phyloP scores from a whole-genome alignment of 2,797 vertebrate species.

The Synanceia verrucosa region DNA sequence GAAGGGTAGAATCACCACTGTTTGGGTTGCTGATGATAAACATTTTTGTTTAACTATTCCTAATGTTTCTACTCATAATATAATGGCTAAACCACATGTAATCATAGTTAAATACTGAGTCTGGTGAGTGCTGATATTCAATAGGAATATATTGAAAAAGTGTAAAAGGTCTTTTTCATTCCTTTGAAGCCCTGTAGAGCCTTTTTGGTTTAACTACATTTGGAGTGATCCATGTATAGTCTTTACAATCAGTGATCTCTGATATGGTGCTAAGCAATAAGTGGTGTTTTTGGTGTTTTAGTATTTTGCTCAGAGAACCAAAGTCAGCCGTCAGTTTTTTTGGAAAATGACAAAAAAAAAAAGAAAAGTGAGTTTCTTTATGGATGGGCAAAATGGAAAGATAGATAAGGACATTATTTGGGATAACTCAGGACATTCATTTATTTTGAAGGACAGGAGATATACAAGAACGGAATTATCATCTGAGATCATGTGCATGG shows the following conservation, averaged over 20 bases:
- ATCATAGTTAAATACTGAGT: neutral
- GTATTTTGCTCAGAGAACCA: no score
- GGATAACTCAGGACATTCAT: slow-evolving; percentile 1
- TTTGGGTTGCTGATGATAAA: neutral
- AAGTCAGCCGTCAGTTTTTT: no score
- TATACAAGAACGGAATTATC: neutral
- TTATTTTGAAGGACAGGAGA: neutral
- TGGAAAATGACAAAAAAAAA: no score
- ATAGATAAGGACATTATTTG: neutral
- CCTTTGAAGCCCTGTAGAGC: neutral
- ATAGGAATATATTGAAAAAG: neutral
- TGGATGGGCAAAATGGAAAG: neutral
- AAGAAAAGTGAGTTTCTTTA: neutral
- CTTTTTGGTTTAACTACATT: neutral
- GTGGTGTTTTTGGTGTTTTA: neutral
- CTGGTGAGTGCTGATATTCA: neutral
- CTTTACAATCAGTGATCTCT: no score
- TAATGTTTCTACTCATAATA: neutral
- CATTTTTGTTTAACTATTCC: neutral
- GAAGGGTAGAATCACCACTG: neutral
- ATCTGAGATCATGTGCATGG: neutral
- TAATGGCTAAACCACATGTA: neutral
- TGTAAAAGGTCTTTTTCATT: neutral
- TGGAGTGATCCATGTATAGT: neutral
- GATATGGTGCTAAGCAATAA: neutral